Percentiles rank a stretch among this genome's conserved stretches.
These are phyloP conservation scores for Sapayoa aenigma DNA, from an alignment of 2,113 vertebrate genomes.

Conservation along the genomic window DNA sequence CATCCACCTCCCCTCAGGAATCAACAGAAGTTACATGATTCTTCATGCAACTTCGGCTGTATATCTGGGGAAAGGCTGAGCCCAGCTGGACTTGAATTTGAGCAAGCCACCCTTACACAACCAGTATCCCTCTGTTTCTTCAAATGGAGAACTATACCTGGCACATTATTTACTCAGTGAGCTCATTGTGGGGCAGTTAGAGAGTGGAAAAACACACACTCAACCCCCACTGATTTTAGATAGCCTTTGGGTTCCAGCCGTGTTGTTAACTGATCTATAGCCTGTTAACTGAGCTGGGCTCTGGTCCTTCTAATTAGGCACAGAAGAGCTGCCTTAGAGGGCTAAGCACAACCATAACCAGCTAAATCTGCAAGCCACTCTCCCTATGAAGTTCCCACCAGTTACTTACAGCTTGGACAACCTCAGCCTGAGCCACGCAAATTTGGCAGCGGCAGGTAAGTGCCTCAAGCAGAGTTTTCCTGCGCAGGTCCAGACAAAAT, in stretches of 20 bases:
- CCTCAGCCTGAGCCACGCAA: neutral
- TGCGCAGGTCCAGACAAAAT: neutral
- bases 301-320: neutral
- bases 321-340: neutral
- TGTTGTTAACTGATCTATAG: neutral
- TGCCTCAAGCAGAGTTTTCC: neutral
- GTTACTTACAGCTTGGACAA: neutral
- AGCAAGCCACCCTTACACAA: neutral
- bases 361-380: neutral
- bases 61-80: neutral
- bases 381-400: neutral
- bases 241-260: neutral
- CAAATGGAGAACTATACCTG: neutral
- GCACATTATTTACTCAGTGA: neutral
- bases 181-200: neutral
- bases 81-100: neutral
- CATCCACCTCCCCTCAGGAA: neutral
- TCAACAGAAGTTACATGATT: fast-evolving
- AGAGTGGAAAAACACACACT: neutral
- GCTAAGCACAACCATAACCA: neutral
- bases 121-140: neutral
- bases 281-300: neutral
- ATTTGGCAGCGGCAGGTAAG: neutral
- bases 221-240: neutral
- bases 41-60: neutral